phyloP scores from a whole-genome alignment of 2,113 vertebrate genomes.

The Regulus satrapa region DNA sequence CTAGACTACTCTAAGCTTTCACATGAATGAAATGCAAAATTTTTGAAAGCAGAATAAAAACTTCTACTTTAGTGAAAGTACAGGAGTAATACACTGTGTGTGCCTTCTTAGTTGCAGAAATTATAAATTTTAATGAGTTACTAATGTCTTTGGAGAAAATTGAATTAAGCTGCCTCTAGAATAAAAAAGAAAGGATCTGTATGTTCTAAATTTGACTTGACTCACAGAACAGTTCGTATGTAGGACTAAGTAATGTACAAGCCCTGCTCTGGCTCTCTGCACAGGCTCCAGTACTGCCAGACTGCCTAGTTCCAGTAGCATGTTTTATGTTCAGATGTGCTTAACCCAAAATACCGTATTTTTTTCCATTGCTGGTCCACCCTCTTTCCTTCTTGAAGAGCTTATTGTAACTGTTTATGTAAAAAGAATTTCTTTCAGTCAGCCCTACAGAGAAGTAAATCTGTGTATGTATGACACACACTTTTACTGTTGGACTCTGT shows the following conservation, averaged over 20 bases:
- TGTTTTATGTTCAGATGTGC: background rate
- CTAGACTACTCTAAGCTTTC: background rate
- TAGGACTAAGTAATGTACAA: background rate
- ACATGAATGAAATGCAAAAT: background rate
- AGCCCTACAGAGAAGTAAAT: background rate
- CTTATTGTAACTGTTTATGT: slow-evolving; percentile 6
- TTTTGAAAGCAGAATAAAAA: slow-evolving; percentile 14
- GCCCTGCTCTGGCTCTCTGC: background rate
- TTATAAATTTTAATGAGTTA: background rate
- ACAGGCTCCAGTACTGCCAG: background rate
- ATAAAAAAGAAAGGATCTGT: background rate
- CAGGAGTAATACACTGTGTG: background rate
- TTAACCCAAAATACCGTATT: background rate
- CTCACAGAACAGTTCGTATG: background rate
- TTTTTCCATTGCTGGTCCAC: slow-evolving; percentile 41
- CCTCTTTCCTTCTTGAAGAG: slow-evolving; percentile 19
- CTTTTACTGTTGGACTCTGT: background rate
- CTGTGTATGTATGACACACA: background rate
- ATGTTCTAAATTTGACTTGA: background rate
- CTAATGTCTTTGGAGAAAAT: background rate
- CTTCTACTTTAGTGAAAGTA: background rate
- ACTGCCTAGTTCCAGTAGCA: background rate
- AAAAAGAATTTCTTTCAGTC: background rate
- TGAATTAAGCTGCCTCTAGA: background rate
- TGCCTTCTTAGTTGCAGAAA: background rate